These are phyloP conservation scores for Drosophila virilis DNA, from an alignment of 1,140 invertebrate genomes.

Conservation along the genomic window DNA sequence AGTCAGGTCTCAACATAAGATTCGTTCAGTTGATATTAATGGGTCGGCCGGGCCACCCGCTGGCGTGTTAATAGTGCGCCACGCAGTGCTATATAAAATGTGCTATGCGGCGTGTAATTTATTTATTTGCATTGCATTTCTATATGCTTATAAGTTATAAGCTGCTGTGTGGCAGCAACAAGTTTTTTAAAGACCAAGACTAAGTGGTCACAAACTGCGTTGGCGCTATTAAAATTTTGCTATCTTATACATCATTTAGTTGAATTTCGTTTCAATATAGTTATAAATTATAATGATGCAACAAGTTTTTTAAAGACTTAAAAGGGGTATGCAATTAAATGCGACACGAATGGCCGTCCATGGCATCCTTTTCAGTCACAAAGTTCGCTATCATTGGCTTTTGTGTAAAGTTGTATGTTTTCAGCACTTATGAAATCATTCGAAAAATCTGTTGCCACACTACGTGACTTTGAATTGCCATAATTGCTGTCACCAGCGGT, in stretches of 20 bases:
- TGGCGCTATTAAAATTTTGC: too few species aligned
- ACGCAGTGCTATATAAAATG: conserved; percentile 23
- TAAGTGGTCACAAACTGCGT: conserved; percentile 6
- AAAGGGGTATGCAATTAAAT: conserved; percentile 7
- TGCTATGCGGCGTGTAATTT: conserved; percentile 51
- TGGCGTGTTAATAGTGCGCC: conserved; percentile 21
- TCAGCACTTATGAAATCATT: conserved; percentile 67
- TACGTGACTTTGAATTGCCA: conserved; percentile 70
- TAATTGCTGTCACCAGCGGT: conserved; percentile 56
- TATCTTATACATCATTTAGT: too few species aligned
- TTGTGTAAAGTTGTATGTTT: conserved; percentile 27
- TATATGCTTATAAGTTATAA: too few species aligned
- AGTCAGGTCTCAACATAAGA: conserved; percentile 3
- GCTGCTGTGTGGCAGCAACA: conserved; percentile 11
- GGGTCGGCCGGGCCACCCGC: conserved; percentile 10
- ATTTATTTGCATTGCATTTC: conserved; percentile 54
- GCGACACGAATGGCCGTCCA: background rate
- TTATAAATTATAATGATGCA: background rate
- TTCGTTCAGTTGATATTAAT: conserved; percentile 64
- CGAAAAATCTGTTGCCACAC: conserved; percentile 51
- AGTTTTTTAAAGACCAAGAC: conserved; percentile 30
- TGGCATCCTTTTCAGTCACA: background rate
- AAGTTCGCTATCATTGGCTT: conserved; percentile 26
- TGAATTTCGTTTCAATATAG: too few species aligned
- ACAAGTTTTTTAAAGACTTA: conserved; percentile 38